These are phyloP conservation scores for Platerodrilus igneus DNA, from an alignment of 2,888 invertebrate species.

Conservation along the genomic window DNA sequence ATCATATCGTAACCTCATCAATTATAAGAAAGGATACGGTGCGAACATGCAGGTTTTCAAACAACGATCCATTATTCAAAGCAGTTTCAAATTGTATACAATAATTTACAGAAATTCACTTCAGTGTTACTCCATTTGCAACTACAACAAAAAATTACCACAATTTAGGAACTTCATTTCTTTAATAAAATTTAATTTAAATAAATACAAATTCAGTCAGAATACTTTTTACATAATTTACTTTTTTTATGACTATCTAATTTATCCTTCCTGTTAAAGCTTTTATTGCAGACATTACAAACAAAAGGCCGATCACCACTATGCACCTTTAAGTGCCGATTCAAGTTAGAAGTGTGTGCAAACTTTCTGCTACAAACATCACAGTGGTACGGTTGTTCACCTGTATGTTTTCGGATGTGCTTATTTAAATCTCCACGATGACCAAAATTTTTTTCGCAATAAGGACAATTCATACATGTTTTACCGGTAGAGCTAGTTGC, in stretches of 20 bases:
- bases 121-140: too few relatives aligned
- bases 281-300: constrained; percentile 40
- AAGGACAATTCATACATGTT: constrained; percentile 35
- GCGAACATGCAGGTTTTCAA: too few relatives aligned
- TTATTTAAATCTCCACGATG: constrained; percentile 46
- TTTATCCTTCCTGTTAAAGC: constrained; percentile 44
- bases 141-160: too few relatives aligned
- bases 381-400: constrained; percentile 43
- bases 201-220: constrained; percentile 1
- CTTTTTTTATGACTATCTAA: constrained; percentile 40
- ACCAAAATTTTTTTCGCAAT: constrained; percentile 41
- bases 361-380: constrained; percentile 39
- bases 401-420: constrained; percentile 43
- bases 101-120: too few relatives aligned
- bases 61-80: too few relatives aligned
- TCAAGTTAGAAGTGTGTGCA: constrained; percentile 60
- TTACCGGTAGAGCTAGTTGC: constrained; percentile 14
- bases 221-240: constrained; percentile 32
- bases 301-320: constrained; percentile 68
- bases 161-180: too few relatives aligned
- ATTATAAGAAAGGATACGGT: too few relatives aligned
- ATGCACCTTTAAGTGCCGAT: constrained; percentile 71
- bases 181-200: too few relatives aligned
- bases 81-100: too few relatives aligned
- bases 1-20: too few relatives aligned